Conservation (phyloP, 2,888 invertebrate species). For the Ophion costatus region DNA sequence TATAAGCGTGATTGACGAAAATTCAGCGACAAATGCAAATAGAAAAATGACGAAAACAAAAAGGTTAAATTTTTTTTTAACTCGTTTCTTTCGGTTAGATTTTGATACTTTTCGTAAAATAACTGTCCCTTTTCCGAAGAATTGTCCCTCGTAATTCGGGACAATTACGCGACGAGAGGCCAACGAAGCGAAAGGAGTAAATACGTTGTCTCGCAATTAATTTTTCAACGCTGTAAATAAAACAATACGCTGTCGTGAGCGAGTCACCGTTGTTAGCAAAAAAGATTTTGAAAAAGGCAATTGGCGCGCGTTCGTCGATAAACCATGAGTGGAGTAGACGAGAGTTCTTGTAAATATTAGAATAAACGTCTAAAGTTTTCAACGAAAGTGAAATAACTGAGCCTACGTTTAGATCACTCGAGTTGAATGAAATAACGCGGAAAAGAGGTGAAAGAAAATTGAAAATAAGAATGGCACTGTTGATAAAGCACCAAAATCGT, state of each 20-base stretch:
- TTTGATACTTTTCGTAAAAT: slow-evolving; percentile 2
- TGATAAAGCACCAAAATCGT: slow-evolving; percentile 35
- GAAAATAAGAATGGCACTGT: slow-evolving; percentile 22
- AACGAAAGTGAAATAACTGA: slow-evolving; percentile 44
- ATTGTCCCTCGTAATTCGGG: background rate
- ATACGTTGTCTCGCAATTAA: background rate
- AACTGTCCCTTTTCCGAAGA: background rate
- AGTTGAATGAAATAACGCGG: slow-evolving; percentile 9
- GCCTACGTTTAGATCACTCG: slow-evolving; percentile 30
- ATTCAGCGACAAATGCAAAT: background rate
- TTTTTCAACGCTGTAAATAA: slow-evolving; percentile 10
- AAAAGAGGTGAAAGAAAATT: background rate
- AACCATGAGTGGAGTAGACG: slow-evolving; percentile 9
- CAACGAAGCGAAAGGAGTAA: too few relatives aligned
- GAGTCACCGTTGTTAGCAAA: background rate
- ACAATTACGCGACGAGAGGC: too few relatives aligned
- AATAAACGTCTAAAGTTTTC: slow-evolving; percentile 33
- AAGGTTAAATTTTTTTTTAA: background rate
- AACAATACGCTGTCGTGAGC: background rate
- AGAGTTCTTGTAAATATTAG: slow-evolving; percentile 44
- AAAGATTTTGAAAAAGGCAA: slow-evolving; percentile 21
- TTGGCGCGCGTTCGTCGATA: slow-evolving; percentile 28
- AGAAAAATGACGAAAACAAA: background rate
- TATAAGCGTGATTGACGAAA: slow-evolving; percentile 2
- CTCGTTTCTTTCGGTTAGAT: background rate